phyloP scores from a whole-genome alignment of 2,113 vertebrate genomes.

The Tragelaphus buxtoni region DNA sequence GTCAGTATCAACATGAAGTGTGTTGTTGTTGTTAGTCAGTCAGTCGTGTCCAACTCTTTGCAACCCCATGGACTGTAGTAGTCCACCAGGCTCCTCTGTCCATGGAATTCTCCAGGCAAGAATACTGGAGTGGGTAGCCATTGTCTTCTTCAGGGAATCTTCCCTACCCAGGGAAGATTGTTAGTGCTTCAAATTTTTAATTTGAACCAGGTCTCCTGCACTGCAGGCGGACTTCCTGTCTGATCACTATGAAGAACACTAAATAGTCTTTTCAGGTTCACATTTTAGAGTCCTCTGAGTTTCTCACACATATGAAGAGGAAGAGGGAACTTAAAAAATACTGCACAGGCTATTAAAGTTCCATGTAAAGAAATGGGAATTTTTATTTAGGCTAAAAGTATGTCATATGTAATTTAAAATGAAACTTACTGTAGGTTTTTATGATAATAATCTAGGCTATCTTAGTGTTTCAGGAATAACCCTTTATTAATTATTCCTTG shows the following conservation, averaged over 20 bases:
- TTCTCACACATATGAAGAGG: not conserved
- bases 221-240: not conserved
- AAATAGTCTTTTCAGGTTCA: conserved; percentile 3
- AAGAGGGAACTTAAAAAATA: not conserved
- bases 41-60: not conserved
- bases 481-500: conserved; percentile 69
- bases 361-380: conserved; percentile 34
- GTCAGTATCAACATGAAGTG: not conserved
- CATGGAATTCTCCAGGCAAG: not conserved
- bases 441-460: conserved; percentile 24
- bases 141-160: not conserved
- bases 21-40: not conserved
- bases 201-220: not conserved
- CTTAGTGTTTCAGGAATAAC: conserved; percentile 59
- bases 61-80: not conserved
- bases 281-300: not conserved
- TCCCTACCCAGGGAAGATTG: not conserved
- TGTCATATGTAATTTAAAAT: conserved; percentile 8
- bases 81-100: not conserved
- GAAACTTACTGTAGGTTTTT: not conserved
- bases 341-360: not conserved
- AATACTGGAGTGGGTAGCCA: not conserved
- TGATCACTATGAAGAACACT: not conserved
- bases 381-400: not conserved
- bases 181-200: too few species aligned